Evolutionary conservation across 1,140 invertebrate genomes (phyloP), one percentile per base, ranked within the genome.

Genomic region (Triops longicaudatus): DNA sequence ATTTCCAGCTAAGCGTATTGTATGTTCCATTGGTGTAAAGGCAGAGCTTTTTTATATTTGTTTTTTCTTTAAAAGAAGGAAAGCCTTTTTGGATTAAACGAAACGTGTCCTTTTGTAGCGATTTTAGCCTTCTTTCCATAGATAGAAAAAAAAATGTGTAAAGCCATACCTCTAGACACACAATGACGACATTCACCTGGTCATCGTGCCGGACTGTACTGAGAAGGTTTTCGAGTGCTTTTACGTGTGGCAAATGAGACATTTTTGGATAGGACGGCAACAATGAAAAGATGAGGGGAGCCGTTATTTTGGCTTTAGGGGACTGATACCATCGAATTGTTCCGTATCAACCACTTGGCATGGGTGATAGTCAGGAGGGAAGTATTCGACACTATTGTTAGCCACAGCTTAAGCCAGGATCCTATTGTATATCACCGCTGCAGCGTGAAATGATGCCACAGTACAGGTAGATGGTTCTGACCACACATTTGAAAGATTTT

Each of bases 151-250:
- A 63, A 63, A 0, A 63, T 63, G 1, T 63, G 17, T 1, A 63
- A 14, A 63, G 50, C 50, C 22, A n/a, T 63, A n/a, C 50, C 50
- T 63, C 14, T 63, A 6, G 22, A 22, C 50, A 63, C 50, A 63
- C 50, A 63, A 63, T 63, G 14, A n/a, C 50, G 50, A 63, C 50
- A 63, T 63, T 63, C 50, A 63, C 50, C 50, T 63, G 50, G 50
- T 63, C 50, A 63, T 63, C 50, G 50, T 22, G 14, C 44, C 22
- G 50, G 50, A 22, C 50, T 17, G 50, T 22, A 63, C 3, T 63
- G 50, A 63, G 22, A n/a, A 22, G 50, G 50, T 63, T 17, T 63
- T 63, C 0, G 50, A 22, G 50, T 12, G 50, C 17, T 37, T 37
- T 37, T 63, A 63, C 6, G 22, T 17, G 50, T 63, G 50, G 50